Conservation (phyloP, 2,888 invertebrate genomes). For the Platycheirus rosarum region DNA sequence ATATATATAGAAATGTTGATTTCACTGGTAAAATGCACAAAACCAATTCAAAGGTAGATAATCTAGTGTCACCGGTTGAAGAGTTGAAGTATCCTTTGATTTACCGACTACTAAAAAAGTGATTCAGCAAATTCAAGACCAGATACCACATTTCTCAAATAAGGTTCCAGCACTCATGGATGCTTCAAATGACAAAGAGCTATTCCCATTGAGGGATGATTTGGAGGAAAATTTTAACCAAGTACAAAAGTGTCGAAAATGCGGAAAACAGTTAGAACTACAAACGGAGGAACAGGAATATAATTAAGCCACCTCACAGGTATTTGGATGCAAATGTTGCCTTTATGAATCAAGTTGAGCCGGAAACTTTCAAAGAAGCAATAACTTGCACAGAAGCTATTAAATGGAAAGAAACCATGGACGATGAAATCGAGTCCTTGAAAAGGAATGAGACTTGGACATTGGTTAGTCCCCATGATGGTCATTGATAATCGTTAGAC, state of each 20-base stretch:
- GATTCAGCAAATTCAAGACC: not conserved
- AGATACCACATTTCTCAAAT: not conserved
- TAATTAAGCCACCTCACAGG: not conserved
- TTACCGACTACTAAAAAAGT: not conserved
- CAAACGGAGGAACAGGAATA: not conserved
- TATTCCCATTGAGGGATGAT: not conserved
- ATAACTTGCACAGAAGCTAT: slow-evolving; percentile 42
- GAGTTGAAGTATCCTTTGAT: not conserved
- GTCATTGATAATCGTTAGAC: slow-evolving; percentile 76
- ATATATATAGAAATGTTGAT: not conserved
- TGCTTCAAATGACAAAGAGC: not conserved
- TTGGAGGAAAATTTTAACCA: not conserved
- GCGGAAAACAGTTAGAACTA: not conserved
- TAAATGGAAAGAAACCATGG: slow-evolving; percentile 73
- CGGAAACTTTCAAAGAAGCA: slow-evolving; percentile 38
- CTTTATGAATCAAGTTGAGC: not conserved
- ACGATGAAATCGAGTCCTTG: slow-evolving; percentile 61
- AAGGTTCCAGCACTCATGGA: not conserved
- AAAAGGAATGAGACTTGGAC: slow-evolving; percentile 62
- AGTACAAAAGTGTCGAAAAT: not conserved
- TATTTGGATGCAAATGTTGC: not conserved
- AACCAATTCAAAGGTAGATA: not conserved
- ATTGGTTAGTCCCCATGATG: slow-evolving; percentile 48
- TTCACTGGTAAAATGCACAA: not conserved
- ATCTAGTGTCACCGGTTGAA: not conserved